A percentile compares a stretch with the other conserved stretches of the same genome.
phyloP scores from a whole-genome alignment of 2,888 invertebrate species.

The Deroplatys truncata region DNA sequence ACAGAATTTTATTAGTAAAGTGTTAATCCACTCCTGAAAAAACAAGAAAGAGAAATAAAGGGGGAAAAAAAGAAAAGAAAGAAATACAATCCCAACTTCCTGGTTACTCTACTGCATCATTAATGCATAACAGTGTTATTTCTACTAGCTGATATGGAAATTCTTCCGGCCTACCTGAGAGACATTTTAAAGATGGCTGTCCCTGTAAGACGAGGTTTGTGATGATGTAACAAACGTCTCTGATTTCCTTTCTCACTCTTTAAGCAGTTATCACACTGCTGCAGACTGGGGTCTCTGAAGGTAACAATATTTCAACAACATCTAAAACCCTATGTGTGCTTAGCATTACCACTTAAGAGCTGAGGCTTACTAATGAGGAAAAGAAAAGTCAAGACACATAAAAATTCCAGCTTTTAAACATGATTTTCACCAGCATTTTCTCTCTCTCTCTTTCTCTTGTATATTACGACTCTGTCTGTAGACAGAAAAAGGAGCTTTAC shows the following conservation, averaged over 20 bases:
- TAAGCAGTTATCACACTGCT: conserved; percentile 21
- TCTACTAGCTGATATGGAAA: not conserved
- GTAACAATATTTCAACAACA: not conserved
- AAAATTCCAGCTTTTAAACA: no score
- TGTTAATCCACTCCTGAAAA: not conserved
- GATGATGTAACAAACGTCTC: conserved; percentile 1
- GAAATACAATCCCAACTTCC: not conserved
- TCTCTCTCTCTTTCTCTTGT: no score
- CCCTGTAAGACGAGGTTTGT: conserved; percentile 54
- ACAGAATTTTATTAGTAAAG: not conserved
- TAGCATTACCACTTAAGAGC: no score
- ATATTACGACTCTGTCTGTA: no score
- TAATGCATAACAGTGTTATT: not conserved
- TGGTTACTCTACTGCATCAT: not conserved
- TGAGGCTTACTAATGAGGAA: no score
- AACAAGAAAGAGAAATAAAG: not conserved
- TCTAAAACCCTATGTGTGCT: not conserved
- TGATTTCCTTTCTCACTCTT: conserved; percentile 18
- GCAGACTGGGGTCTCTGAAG: conserved; percentile 17
- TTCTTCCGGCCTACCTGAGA: conserved; percentile 53
- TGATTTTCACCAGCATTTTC: no score
- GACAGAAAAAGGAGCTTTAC: no score
- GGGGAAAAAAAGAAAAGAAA: not conserved
- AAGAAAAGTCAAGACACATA: no score
- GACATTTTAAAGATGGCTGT: conserved; percentile 76